Evolutionary conservation across 2,797 vertebrate genomes (phyloP), one percentile per base, ranked within the genome.

Genomic region (Helicolenus hilgendorfi): DNA sequence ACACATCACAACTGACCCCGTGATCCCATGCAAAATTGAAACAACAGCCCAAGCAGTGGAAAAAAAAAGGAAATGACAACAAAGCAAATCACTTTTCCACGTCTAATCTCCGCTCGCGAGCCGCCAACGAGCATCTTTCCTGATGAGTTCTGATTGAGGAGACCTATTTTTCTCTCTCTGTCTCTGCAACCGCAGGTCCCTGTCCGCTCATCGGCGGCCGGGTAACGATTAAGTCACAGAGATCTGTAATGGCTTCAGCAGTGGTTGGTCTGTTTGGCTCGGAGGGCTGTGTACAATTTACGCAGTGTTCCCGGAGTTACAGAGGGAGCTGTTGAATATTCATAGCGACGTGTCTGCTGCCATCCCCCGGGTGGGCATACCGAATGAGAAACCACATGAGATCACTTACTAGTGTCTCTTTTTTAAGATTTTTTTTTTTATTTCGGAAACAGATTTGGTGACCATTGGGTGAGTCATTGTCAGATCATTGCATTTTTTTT

Each of bases 241-340:
- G 82, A 79, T 87, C 76, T 70, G 75, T 91, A 86, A 94, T 93
- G 65, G 92, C 91, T 92, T 95, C 88, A 85, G 91, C 93, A 88
- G 92, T 1, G 85, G 86, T 83, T 33, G 81, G 71, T 72, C 89
- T 89, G 86, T 89, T 93, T 89, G 87, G 88, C 74, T 91, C 65
- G 0, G 27, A 77, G 70, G 87, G 55, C 92, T 90, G 92, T 75
- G 93, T 92, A 89, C 91, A 91, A 93, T 94, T 92, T 91, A 85
- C 35, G 4, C 89, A 76, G 74, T 77, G 84, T 93, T 94, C 72
- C 71, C 79, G 18, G 76, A 90, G 83, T 93, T 90, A 83, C 53
- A 84, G 72, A 33, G 56, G 68, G 72, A 87, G 77, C 88, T 89
- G 83, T 63, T 96, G 94, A 95, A 96, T 96, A 96, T 96, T 94